Evolutionary conservation across 1,140 invertebrate species (phyloP).

Genomic region (Bacillus rossius): DNA sequence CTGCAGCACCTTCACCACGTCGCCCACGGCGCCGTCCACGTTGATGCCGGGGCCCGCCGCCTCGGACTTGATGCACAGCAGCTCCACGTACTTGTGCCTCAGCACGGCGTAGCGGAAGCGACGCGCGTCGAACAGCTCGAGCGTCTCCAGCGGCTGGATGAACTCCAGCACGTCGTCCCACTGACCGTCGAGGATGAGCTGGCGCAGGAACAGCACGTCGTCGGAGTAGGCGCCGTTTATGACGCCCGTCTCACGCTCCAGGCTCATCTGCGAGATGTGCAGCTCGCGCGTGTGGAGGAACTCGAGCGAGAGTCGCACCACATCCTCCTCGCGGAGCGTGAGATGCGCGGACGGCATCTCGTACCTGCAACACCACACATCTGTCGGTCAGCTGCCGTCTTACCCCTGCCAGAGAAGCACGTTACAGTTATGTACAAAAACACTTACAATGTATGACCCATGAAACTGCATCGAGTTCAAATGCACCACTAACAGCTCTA

Average conservation of each 20-base stretch:
- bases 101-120: constrained; percentile 81
- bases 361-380: constrained; percentile 44
- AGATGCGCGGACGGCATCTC: constrained; percentile 77
- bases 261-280: constrained; percentile 83
- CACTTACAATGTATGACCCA: too few relatives aligned
- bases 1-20: constrained; percentile 86
- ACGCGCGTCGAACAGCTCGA: constrained; percentile 66
- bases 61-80: constrained; percentile 92
- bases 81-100: constrained; percentile 90
- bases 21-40: constrained; percentile 88
- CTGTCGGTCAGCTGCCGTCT: background rate
- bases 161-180: constrained; percentile 98
- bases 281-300: constrained; percentile 88
- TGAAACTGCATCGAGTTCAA: too few relatives aligned
- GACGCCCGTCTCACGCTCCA: constrained; percentile 93
- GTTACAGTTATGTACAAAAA: too few relatives aligned
- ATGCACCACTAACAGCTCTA: too few relatives aligned
- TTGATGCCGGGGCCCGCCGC: constrained; percentile 50
- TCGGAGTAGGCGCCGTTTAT: constrained; percentile 90
- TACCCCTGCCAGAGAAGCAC: too few relatives aligned
- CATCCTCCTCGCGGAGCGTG: constrained; percentile 83
- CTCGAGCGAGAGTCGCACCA: constrained; percentile 85
- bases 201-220: constrained; percentile 89
- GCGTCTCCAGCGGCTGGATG: constrained; percentile 85
- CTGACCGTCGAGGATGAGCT: constrained; percentile 93